These are phyloP conservation scores for Typhlichthys eigenmanni DNA, from an alignment of 2,797 vertebrate species.

Conservation along the genomic window DNA sequence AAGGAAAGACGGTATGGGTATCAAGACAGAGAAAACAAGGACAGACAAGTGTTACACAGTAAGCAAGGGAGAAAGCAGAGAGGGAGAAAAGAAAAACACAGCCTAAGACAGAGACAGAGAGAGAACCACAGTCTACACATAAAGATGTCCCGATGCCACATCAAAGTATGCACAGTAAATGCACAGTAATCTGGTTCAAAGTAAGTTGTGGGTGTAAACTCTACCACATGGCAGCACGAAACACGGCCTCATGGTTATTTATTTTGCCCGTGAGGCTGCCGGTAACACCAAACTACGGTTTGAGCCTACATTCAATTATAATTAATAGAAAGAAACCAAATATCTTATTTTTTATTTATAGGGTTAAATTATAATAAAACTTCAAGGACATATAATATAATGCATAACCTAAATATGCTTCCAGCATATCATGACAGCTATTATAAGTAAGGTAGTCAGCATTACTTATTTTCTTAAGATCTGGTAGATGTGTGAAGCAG, in stretches of 20 bases:
- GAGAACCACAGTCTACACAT: conserved; percentile 29
- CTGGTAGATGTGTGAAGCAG: conserved; percentile 11
- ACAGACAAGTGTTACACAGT: conserved; percentile 49
- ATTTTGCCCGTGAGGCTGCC: too few species aligned
- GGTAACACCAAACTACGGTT: too few species aligned
- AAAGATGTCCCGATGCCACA: conserved; percentile 30
- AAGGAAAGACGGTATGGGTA: conserved; percentile 51
- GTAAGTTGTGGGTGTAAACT: neutral
- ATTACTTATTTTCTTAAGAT: neutral
- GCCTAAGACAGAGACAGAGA: conserved; percentile 41
- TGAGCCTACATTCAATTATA: too few species aligned
- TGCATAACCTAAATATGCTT: too few species aligned
- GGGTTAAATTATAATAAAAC: too few species aligned
- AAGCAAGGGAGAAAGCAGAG: conserved; percentile 21
- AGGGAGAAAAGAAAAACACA: conserved; percentile 31
- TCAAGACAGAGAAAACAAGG: conserved; percentile 42
- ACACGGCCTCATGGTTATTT: too few species aligned
- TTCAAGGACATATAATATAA: neutral
- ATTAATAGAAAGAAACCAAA: too few species aligned
- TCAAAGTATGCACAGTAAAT: conserved; percentile 23
- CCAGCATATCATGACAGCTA: too few species aligned
- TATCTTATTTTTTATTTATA: too few species aligned
- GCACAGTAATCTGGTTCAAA: conserved; percentile 8
- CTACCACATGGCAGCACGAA: too few species aligned
- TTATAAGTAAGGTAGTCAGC: neutral